phyloP scores from a whole-genome alignment of 2,113 vertebrate genomes.

The Pseudonaja textilis region DNA sequence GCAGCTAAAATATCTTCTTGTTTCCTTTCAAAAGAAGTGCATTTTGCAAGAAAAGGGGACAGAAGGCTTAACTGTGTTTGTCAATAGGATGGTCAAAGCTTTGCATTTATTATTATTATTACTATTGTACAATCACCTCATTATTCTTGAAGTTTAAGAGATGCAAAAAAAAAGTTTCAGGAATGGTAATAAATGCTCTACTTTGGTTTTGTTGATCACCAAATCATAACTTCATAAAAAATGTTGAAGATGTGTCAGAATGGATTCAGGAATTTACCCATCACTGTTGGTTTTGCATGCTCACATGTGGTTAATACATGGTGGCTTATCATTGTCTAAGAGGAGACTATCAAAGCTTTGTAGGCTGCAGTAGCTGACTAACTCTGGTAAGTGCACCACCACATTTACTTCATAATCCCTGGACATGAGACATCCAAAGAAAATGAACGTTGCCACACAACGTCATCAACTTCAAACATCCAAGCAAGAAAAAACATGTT shows the following conservation, averaged over 20 bases:
- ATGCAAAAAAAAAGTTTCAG: not conserved
- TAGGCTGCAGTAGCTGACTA: not conserved
- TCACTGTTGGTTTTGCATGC: not conserved
- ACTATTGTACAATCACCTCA: constrained; percentile 3
- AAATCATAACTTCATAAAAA: not conserved
- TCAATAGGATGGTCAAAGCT: constrained; percentile 21
- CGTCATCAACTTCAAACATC: not conserved
- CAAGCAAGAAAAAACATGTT: not conserved
- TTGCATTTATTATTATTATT: not conserved
- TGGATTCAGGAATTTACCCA: not conserved
- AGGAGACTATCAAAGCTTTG: not conserved
- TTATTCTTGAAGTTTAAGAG: constrained; percentile 40
- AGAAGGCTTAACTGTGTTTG: not conserved
- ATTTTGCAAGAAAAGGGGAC: constrained; percentile 8
- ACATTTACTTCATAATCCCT: not conserved
- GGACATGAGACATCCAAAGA: not conserved
- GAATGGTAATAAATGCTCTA: constrained; percentile 1
- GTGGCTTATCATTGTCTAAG: not conserved
- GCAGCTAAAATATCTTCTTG: constrained; percentile 78
- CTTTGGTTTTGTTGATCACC: constrained; percentile 30
- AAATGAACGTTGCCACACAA: not conserved
- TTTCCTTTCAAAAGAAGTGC: not conserved
- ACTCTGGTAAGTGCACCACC: not conserved
- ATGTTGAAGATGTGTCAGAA: constrained; percentile 22
- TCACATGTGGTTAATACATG: not conserved